phyloP scores from a whole-genome alignment of 2,113 vertebrate genomes.

The Equus quagga region DNA sequence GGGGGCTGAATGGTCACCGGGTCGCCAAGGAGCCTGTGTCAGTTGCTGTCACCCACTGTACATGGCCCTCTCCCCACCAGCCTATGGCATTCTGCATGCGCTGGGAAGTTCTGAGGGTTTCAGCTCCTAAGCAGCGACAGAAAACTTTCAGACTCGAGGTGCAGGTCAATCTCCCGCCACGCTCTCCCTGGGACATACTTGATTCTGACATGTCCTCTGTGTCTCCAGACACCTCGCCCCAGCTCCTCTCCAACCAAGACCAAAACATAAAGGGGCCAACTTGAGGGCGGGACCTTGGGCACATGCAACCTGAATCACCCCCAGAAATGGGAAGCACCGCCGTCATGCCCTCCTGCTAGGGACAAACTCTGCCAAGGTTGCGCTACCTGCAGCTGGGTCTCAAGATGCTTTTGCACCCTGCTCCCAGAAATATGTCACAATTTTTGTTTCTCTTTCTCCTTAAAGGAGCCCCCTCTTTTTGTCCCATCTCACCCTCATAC shows the following conservation, averaged over 20 bases:
- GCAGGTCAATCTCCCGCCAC: rapidly evolving
- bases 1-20: neutral
- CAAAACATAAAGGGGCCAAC: neutral
- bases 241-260: neutral
- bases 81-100: neutral
- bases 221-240: neutral
- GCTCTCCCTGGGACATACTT: rapidly evolving
- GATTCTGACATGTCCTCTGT: rapidly evolving
- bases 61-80: neutral
- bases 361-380: neutral
- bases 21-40: neutral
- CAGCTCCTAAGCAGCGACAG: neutral
- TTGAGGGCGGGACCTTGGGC: rapidly evolving
- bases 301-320: neutral
- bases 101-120: neutral
- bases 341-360: too few species aligned
- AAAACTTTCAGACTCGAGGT: neutral
- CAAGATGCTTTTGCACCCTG: too few species aligned
- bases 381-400: neutral
- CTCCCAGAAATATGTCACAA: rapidly evolving
- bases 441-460: neutral
- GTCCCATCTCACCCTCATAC: neutral
- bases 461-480: neutral
- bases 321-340: rapidly evolving
- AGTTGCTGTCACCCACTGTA: too few species aligned